These are phyloP conservation scores for Melitaea cinxia DNA, from an alignment of 1,140 invertebrate genomes.

Conservation along the genomic window DNA sequence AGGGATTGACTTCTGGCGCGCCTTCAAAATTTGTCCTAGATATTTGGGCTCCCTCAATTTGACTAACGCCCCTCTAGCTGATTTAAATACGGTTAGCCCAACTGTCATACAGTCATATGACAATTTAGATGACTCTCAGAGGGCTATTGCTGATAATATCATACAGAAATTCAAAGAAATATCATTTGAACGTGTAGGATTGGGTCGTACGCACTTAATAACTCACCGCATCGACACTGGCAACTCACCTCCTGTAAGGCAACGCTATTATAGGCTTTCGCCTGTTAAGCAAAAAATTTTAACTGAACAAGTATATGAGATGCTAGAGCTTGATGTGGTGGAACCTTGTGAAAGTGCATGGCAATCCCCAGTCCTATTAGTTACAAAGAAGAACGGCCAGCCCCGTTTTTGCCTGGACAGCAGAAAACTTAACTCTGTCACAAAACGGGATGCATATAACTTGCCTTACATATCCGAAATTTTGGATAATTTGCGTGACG, in stretches of 20 bases:
- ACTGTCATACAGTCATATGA: background rate
- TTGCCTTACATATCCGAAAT: conserved; percentile 43
- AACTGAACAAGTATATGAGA: conserved; percentile 31
- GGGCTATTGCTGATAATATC: background rate
- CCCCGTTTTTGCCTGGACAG: conserved; percentile 58
- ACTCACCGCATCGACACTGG: conserved; percentile 38
- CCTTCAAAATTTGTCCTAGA: conserved; percentile 6
- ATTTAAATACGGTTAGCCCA: background rate
- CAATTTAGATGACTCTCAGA: background rate
- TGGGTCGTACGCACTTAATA: conserved; percentile 31
- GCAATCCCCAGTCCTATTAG: conserved; percentile 45
- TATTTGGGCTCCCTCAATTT: background rate
- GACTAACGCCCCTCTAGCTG: background rate
- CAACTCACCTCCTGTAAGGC: conserved; percentile 27
- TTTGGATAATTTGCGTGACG: conserved; percentile 43
- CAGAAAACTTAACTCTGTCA: conserved; percentile 58
- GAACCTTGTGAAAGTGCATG: conserved; percentile 43
- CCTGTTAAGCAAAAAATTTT: conserved; percentile 38
- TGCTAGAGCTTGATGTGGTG: conserved; percentile 30
- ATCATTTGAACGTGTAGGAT: conserved; percentile 21
- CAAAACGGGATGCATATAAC: conserved; percentile 55
- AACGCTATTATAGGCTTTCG: conserved; percentile 36
- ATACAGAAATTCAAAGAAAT: conserved; percentile 24
- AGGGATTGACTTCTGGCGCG: background rate
- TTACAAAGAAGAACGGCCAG: conserved; percentile 44